Evolutionary conservation across 2,797 vertebrate species (phyloP).

Genomic region (Phalanger gymnotis): DNA sequence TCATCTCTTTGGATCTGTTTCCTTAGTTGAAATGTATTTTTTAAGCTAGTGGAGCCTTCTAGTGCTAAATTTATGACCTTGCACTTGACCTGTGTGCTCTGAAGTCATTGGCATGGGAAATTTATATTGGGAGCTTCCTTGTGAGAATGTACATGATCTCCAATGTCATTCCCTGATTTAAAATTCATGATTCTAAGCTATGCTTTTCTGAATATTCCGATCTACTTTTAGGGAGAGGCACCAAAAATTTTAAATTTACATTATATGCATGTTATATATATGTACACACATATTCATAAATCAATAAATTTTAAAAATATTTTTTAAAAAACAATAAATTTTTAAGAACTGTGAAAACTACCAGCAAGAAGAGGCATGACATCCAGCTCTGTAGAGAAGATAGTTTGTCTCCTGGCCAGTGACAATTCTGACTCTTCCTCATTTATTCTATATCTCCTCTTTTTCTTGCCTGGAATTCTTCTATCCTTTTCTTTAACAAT

Average conservation of each 20-base stretch:
- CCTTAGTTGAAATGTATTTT: background rate
- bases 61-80: background rate
- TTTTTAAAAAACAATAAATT: background rate
- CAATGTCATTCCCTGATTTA: background rate
- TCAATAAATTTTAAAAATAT: background rate
- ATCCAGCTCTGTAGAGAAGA: slow-evolving; percentile 79
- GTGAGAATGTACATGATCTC: background rate
- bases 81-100: background rate
- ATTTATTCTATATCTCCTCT: rapidly evolving
- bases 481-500: slow-evolving; percentile 57
- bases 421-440: background rate
- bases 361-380: slow-evolving; percentile 86
- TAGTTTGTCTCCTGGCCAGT: slow-evolving; percentile 33
- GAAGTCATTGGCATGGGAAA: background rate
- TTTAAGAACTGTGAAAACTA: slow-evolving; percentile 38
- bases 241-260: background rate
- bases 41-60: background rate
- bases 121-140: background rate
- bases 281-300: background rate
- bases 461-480: slow-evolving; percentile 23
- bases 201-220: background rate
- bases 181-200: background rate
- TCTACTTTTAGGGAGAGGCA: background rate
- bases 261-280: background rate
- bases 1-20: background rate